A percentile compares a stretch with the other conserved stretches of the same genome.
These are phyloP conservation scores for Deilephila elpenor DNA, from an alignment of 2,888 invertebrate species.

Conservation along the genomic window DNA sequence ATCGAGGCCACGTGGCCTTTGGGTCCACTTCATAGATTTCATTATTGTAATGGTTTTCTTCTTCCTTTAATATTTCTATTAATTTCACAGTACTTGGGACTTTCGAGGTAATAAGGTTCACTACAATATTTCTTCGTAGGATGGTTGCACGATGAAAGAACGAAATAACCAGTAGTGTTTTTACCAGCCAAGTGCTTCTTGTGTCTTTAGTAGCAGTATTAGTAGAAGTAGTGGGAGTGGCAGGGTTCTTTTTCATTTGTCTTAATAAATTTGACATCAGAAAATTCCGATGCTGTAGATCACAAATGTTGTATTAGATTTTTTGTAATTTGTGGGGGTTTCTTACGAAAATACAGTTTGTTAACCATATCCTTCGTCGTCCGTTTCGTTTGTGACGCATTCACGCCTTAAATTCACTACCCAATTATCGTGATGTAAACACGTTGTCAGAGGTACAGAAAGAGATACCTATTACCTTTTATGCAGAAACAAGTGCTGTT, in stretches of 20 bases:
- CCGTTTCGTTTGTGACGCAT: no score
- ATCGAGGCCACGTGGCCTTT: constrained; percentile 36
- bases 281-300: constrained; percentile 61
- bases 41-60: constrained; percentile 57
- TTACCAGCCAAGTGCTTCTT: no score
- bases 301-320: constrained; percentile 67
- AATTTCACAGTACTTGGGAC: constrained; percentile 66
- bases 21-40: constrained; percentile 68
- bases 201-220: no score
- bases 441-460: no score
- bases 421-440: no score
- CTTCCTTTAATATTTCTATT: constrained; percentile 65
- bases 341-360: constrained; percentile 76
- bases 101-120: constrained; percentile 75
- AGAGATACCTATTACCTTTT: no score
- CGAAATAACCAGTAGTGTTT: constrained; percentile 53
- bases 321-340: constrained; percentile 70
- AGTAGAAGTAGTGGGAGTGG: no score
- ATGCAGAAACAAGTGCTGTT: no score
- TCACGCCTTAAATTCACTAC: no score
- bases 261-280: constrained; percentile 48
- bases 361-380: constrained; percentile 56
- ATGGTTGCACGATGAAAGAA: constrained; percentile 67
- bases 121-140: constrained; percentile 64
- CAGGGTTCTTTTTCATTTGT: constrained; percentile 54